Percentiles rank a stretch among this genome's conserved stretches.
phyloP scores from a whole-genome alignment of 2,113 vertebrate genomes.

The Thymallus thymallus region DNA sequence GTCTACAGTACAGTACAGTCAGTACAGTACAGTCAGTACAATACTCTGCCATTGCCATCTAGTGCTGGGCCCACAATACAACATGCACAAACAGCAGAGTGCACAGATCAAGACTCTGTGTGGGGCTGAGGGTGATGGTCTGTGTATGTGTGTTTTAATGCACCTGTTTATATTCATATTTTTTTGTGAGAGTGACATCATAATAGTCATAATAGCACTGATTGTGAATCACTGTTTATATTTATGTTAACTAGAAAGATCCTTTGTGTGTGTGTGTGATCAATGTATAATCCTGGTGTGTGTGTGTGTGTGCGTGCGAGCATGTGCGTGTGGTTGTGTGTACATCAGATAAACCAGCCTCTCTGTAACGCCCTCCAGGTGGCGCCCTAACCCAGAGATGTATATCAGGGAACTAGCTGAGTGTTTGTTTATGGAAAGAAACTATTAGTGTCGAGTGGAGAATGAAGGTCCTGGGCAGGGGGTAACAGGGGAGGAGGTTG shows the following conservation, averaged over 20 bases:
- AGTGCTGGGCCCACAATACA: conserved; percentile 19
- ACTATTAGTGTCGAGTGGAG: conserved; percentile 70
- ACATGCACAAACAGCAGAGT: neutral
- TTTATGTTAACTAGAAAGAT: no score
- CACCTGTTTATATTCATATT: no score
- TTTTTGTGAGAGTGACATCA: no score
- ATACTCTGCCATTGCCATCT: conserved; percentile 31
- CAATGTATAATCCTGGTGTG: neutral
- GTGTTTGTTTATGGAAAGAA: conserved; percentile 74
- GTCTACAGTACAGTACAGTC: neutral
- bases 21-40: neutral
- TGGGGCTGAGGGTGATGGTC: neutral
- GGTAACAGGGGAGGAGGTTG: neutral
- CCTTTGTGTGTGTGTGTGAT: no score
- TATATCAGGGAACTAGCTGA: conserved; percentile 45
- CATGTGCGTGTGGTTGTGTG: neutral
- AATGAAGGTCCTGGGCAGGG: conserved; percentile 50
- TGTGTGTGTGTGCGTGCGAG: neutral
- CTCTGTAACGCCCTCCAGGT: conserved; percentile 58
- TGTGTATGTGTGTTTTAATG: neutral
- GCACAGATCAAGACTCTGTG: neutral
- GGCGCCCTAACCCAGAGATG: conserved; percentile 55
- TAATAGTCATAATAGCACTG: no score
- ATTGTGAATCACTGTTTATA: no score
- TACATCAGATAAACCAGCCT: neutral